These are phyloP conservation scores for Ploceus nigricollis DNA, from an alignment of 2,113 vertebrate genomes.

Conservation along the genomic window DNA sequence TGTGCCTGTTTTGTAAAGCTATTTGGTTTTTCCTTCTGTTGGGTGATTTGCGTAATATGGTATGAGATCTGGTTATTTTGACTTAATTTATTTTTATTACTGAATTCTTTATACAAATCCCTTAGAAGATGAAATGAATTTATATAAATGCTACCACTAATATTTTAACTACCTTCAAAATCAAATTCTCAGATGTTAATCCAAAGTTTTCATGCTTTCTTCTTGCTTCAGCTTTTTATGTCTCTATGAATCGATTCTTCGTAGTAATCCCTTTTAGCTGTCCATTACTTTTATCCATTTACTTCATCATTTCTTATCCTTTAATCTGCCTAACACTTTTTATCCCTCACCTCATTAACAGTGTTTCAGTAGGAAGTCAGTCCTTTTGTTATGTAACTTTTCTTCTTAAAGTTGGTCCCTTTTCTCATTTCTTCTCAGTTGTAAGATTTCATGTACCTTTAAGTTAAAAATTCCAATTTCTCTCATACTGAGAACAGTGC, in stretches of 20 bases:
- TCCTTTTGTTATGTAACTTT: background rate
- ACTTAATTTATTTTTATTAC: background rate
- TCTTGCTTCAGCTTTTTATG: background rate
- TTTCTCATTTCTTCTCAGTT: background rate
- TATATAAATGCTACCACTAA: background rate
- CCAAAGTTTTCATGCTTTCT: background rate
- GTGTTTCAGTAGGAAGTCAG: background rate
- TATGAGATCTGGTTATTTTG: background rate
- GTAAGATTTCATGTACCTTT: background rate
- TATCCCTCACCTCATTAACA: background rate
- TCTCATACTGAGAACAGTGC: background rate
- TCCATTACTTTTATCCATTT: conserved; percentile 23
- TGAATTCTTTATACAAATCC: background rate
- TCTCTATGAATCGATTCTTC: background rate
- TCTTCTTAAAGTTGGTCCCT: background rate
- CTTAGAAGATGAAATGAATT: background rate
- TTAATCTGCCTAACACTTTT: conserved; percentile 33
- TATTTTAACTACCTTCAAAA: background rate
- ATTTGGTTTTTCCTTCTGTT: background rate
- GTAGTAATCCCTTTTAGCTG: conserved; percentile 16
- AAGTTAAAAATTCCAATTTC: background rate
- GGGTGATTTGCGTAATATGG: background rate
- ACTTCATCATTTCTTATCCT: conserved; percentile 35
- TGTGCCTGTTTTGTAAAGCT: background rate
- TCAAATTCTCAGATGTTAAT: conserved; percentile 3